phyloP scores from a whole-genome alignment of 2,888 invertebrate genomes.

The Diarsia dahlii region DNA sequence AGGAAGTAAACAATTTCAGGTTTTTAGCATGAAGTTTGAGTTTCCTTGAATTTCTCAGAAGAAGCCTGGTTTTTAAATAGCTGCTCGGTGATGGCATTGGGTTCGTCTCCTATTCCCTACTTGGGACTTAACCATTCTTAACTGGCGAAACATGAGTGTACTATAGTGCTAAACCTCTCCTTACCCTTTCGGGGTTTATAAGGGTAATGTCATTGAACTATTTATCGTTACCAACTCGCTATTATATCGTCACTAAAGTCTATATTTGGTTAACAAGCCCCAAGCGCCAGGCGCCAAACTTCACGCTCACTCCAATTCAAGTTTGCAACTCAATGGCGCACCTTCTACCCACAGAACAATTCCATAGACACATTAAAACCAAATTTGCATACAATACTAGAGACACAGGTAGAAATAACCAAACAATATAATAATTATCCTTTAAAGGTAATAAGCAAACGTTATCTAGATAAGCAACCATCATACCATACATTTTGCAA shows the following conservation, averaged over 20 bases:
- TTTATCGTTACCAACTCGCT: no score
- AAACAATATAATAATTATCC: constrained; percentile 59
- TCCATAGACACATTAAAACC: constrained; percentile 21
- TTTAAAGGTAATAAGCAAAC: constrained; percentile 56
- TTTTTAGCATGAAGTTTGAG: background rate
- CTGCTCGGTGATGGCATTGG: background rate
- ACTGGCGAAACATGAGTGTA: background rate
- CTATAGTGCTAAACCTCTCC: no score
- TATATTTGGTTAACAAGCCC: background rate
- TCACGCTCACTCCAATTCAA: constrained; percentile 17
- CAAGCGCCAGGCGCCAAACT: constrained; percentile 10
- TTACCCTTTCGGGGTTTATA: no score
- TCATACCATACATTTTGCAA: constrained; percentile 71
- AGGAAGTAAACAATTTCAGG: background rate
- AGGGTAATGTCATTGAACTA: no score
- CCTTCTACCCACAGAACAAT: constrained; percentile 11
- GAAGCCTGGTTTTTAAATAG: background rate
- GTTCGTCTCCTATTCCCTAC: background rate
- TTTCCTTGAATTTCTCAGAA: background rate
- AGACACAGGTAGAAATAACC: constrained; percentile 55
- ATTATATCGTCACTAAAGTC: background rate
- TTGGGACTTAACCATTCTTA: background rate
- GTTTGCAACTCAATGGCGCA: constrained; percentile 20
- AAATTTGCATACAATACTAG: constrained; percentile 61
- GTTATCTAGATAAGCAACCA: constrained; percentile 64